Base-by-base conservation (phyloP, 2,888 invertebrate genomes). In the Pardosa pseudoannulata region DNA sequence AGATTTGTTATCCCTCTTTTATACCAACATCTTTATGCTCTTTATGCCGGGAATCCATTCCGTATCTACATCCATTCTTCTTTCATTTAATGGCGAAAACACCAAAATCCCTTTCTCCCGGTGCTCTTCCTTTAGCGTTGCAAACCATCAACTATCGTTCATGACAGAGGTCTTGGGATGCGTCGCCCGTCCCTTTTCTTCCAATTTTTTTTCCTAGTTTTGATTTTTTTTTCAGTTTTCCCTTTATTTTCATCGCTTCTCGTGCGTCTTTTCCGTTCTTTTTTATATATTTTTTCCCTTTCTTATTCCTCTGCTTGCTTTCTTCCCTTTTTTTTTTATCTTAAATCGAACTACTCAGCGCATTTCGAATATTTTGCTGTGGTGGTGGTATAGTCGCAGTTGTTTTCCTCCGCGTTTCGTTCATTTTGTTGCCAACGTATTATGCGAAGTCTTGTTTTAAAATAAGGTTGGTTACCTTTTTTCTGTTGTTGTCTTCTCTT, bases 91-190 rank as follows among this genome's bases (percentile, higher is more conserved):
- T 83, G 83, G 56, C 82, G 65, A 46, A 76, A 76, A 80, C 74
- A 82, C 64, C 36, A 83, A 67, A 85, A 78, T 73, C 76, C 71
- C 50, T 75, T 70, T 81, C n/a, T 29, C 64, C 27, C 7, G n/a
- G 41, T 28, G 16, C 29, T 32, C 70, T 28, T 75, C 75, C 62
- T 46, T 41, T 31, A 29, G 41, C 73, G 36, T 41, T 64, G 78
- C 76, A 67, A 78, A 78, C 73, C 73, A 85, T 85, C 83, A 85
- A 85, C 83, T 71, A 85, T 85, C 78, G 72, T 73, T 78, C 72
- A 76, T 73, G 83, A 79, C 83, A 85, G 72, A 78, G 73, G 83
- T 73, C 81, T 81, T 62, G 70, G 19, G 23, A 56, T 23, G 56
- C 56, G 56, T 56, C 56, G 56, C 56, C 23, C 56, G 23, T 23